Conservation (phyloP, 2,113 vertebrate species). For the Pelodiscus sinensis region DNA sequence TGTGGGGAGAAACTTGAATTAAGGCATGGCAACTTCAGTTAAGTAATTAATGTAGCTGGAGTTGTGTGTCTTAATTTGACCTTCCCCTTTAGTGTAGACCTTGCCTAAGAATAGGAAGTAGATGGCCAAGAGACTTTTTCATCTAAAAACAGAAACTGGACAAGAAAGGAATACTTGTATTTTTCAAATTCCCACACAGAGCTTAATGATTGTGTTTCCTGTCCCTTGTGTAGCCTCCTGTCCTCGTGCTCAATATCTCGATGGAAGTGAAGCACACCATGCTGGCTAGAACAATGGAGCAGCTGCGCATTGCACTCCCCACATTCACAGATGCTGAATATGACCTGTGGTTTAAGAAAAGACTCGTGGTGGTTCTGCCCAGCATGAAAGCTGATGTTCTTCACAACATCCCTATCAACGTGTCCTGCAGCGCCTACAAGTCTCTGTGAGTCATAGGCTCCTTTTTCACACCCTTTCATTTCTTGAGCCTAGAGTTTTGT, state of each 20-base stretch:
- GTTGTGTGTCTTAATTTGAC: too few relatives aligned
- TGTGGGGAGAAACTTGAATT: too few relatives aligned
- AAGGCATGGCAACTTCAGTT: too few relatives aligned
- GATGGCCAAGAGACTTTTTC: background rate
- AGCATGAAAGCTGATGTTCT: constrained; percentile 12
- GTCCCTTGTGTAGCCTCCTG: background rate
- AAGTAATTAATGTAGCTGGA: too few relatives aligned
- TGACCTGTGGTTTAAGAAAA: constrained; percentile 28
- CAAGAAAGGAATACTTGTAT: background rate
- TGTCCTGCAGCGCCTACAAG: constrained; percentile 30
- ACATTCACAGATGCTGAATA: background rate
- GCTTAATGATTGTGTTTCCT: background rate
- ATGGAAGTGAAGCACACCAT: background rate
- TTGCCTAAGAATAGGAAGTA: background rate
- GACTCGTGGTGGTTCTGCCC: background rate
- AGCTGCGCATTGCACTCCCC: background rate
- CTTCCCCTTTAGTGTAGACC: too few relatives aligned
- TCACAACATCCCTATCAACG: background rate
- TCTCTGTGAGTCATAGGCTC: constrained; percentile 38
- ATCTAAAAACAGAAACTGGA: background rate
- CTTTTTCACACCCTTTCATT: background rate
- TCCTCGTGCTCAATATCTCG: background rate
- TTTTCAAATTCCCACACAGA: background rate
- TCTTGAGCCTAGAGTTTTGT: background rate
- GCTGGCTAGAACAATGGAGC: constrained; percentile 5